These are phyloP conservation scores for Orgyia antiqua DNA, from an alignment of 2,888 invertebrate species.

Conservation along the genomic window DNA sequence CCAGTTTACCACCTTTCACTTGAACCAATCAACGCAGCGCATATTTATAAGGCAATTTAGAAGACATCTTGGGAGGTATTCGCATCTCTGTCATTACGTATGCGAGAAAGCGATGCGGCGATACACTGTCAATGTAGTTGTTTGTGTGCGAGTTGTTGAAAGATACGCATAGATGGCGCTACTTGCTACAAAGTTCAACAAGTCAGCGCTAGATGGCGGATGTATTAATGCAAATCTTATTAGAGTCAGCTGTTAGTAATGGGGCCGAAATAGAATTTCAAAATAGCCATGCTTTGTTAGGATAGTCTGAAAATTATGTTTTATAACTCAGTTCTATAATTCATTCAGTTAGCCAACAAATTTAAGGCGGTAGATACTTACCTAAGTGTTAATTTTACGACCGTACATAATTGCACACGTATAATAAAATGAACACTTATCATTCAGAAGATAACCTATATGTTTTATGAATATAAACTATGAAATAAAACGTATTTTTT, in stretches of 20 bases:
- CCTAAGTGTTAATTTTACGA: too few relatives aligned
- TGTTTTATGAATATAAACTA: too few relatives aligned
- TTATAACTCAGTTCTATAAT: not conserved
- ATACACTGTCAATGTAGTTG: constrained; percentile 42
- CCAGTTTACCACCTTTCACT: constrained; percentile 43
- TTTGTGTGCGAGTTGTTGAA: constrained; percentile 24
- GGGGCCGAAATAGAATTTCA: constrained; percentile 31
- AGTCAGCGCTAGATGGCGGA: constrained; percentile 45
- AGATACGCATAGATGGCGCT: constrained; percentile 52
- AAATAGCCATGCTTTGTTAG: constrained; percentile 10
- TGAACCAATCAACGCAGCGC: constrained; percentile 62
- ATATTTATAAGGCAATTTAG: constrained; percentile 56
- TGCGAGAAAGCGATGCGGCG: constrained; percentile 45
- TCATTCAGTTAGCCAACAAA: too few relatives aligned
- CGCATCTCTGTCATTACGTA: constrained; percentile 51
- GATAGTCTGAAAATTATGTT: constrained; percentile 10
- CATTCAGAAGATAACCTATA: too few relatives aligned
- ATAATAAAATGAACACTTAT: too few relatives aligned
- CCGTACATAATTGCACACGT: too few relatives aligned
- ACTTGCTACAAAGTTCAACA: constrained; percentile 39
- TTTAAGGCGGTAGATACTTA: too few relatives aligned
- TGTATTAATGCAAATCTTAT: constrained; percentile 15
- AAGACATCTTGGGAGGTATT: constrained; percentile 49
- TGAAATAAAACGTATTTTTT: not conserved
- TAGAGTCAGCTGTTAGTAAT: constrained; percentile 42